Evolutionary conservation across 2,797 vertebrate genomes (phyloP), one percentile per base, ranked within the genome.

Genomic region (Chaetodon trifasciatus): DNA sequence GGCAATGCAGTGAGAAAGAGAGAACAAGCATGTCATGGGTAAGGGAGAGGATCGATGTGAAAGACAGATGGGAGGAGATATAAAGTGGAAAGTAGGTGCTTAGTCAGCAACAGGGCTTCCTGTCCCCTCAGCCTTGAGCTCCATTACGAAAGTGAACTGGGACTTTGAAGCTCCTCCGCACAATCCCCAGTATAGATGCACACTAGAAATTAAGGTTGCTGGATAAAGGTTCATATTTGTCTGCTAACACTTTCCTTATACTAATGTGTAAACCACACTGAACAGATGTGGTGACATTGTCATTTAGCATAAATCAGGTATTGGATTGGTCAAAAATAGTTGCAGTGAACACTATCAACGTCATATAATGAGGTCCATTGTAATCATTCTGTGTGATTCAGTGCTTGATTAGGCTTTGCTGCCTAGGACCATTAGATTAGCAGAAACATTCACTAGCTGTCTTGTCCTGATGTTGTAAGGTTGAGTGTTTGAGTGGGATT

Each of bases 41-140:
- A 76, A 73, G 58, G 72, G 63, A 79, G 82, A 47, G 68, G 90
- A 91, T 93, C 88, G 85, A 92, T 93, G 79, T 77, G 82, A 91
- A 82, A 88, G 89, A 86, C 71, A 70, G 86, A 90, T 79, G 75
- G 71, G 68, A 66, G 61, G 72, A 70, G 82, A 61, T 85, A 77
- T 70, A 82, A 89, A 88, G 77, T 64, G 68, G 72, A 82, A 90
- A 84, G 73, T 24, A 81, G 70, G 56, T 78, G 90, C 88, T 85
- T 84, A 66, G 85, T 93, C 91, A 93, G 92, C 92, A 90, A 42
- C 71, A 4, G 73, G 68, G 81, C 37, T 84, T 89, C 47, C 79
- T 35, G 3, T 61, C 4, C 42, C 82, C 84, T 78, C 19, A 42
- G 78, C 86, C 83, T 85, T 77, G 39, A 73, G 72, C 81, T 86